These are phyloP conservation scores for Sclerurus mexicanus DNA, from an alignment of 2,113 vertebrate genomes.

Conservation along the genomic window DNA sequence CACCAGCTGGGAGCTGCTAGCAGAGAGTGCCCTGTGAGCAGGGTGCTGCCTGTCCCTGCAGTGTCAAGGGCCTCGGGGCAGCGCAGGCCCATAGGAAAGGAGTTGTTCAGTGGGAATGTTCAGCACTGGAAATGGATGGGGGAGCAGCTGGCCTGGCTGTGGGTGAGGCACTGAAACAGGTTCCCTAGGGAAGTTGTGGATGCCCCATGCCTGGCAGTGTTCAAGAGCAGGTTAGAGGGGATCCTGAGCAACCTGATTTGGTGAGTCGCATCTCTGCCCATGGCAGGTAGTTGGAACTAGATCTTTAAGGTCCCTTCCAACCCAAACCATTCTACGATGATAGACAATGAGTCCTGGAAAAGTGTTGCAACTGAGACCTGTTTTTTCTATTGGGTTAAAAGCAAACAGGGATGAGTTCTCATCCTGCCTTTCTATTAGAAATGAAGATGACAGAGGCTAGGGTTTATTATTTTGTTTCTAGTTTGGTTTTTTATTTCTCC, in stretches of 20 bases:
- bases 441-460: background rate
- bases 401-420: background rate
- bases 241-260: background rate
- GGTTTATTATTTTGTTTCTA: background rate
- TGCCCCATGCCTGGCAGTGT: background rate
- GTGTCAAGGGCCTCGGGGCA: background rate
- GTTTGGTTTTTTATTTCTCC: background rate
- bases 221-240: background rate
- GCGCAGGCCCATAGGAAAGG: accelerated
- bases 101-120: background rate
- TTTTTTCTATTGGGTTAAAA: background rate
- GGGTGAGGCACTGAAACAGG: background rate
- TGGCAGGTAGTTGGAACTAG: background rate
- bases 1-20: background rate
- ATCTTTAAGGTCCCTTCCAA: accelerated
- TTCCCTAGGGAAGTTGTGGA: background rate
- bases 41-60: background rate
- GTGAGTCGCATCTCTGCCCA: background rate
- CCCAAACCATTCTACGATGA: background rate
- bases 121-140: background rate
- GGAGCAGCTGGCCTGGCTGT: background rate
- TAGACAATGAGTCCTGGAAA: background rate
- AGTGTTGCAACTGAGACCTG: background rate
- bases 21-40: background rate
- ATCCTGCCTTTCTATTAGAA: background rate